Percentiles rank a stretch among this genome's conserved stretches.
phyloP scores from a whole-genome alignment of 2,888 invertebrate species.

The Lacanobia oleracea region DNA sequence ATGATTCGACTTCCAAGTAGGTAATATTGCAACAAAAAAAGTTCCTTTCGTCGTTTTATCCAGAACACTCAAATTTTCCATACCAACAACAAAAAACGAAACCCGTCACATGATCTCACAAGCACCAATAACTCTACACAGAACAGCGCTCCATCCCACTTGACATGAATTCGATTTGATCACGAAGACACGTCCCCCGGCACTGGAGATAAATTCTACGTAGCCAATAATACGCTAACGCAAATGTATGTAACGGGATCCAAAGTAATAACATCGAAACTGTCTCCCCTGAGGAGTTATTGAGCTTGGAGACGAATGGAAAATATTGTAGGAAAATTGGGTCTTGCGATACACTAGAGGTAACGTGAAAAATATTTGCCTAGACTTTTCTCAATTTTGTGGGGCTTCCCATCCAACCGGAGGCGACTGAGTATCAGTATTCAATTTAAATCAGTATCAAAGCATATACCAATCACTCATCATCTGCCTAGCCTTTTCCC shows the following conservation, averaged over 20 bases:
- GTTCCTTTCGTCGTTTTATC: too few species aligned
- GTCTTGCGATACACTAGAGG: conserved; percentile 3
- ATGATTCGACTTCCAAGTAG: too few species aligned
- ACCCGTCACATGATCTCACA: conserved; percentile 17
- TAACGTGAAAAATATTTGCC: too few species aligned
- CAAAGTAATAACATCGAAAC: conserved; percentile 49
- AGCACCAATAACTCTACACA: conserved; percentile 41
- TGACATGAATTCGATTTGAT: conserved; percentile 63
- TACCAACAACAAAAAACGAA: conserved; percentile 11
- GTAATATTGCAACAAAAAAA: too few species aligned
- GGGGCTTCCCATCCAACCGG: too few species aligned
- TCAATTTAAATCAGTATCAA: too few species aligned
- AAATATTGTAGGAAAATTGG: conserved; percentile 13
- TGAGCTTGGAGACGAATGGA: conserved; percentile 1
- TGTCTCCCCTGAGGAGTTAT: conserved; percentile 43
- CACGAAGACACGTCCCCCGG: conserved; percentile 41
- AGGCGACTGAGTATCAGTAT: too few species aligned
- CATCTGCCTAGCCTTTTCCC: too few species aligned
- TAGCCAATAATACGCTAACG: conserved; percentile 49
- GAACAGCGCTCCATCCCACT: conserved; percentile 39
- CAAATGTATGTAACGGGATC: conserved; percentile 45
- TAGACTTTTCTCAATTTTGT: too few species aligned
- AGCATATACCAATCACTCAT: too few species aligned
- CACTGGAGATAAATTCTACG: conserved; percentile 58
- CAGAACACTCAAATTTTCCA: too few species aligned